Base-by-base conservation (phyloP, 2,888 invertebrate species). In the Lasioglossum leucozonium region DNA sequence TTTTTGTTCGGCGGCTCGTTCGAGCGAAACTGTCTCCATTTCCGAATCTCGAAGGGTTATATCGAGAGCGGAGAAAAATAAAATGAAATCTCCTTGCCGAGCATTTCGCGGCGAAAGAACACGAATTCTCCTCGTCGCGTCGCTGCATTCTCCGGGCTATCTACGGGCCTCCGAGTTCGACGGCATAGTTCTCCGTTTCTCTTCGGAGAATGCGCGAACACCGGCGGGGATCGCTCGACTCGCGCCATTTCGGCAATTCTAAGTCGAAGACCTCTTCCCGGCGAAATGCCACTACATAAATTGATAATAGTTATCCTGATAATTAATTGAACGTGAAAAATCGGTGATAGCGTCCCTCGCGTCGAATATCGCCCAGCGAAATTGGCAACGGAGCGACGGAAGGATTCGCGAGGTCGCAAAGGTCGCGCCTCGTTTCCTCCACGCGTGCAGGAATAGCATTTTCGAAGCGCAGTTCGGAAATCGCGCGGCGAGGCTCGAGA, bases 391-490 rank as follows among this genome's bases (percentile, higher is more conserved):
- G 11, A 42, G 22, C n/a, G n/a, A 1, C 47, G 47, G 18, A 4
- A 4, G 18, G 18, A 18, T 18, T 18, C 18, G 47, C 4, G n/a
- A 6, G 13, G 34, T 5, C 42, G 22, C 51, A 79, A 79, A 77
- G 42, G 51, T 34, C 65, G 79, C 65, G 79, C 67, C 51, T 83
- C 85, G 37, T 83, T 83, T 79, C 85, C 79, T 62, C 51, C n/a
- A 34, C 58, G 37, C 62, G 44, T 0, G 67, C n/a, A 55, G 37
- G 58, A 58, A 55, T 77, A 65, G 44, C 74, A 69, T 85, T 85
- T 76, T 81, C 77, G 78, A 75, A 76, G 75, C 74, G 73, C 55
- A 16, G 6, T 85, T 85, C 65, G 86, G 73, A 85, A 76, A 84
- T 87, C 80, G 72, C 80, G 47, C 65, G 81, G 77, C 75, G 18